Evolutionary conservation across 2,113 vertebrate species (phyloP).

Genomic region (Typhlomys cinereus): DNA sequence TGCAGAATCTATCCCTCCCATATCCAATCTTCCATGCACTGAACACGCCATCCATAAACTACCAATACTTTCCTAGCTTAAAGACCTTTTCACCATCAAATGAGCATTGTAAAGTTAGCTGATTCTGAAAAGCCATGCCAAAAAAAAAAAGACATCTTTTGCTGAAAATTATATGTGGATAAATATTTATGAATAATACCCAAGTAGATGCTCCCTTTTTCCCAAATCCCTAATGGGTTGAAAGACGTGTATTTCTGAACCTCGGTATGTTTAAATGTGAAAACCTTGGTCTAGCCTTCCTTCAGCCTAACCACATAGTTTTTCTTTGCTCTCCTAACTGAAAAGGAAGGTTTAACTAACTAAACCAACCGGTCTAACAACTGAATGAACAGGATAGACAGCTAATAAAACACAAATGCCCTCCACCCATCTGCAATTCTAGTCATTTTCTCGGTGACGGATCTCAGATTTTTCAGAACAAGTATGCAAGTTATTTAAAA

Average conservation of each 20-base stretch:
- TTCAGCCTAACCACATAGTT: constrained; percentile 18
- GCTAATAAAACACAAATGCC: constrained; percentile 52
- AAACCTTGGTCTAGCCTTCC: background rate
- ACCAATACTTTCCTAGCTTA: constrained; percentile 53
- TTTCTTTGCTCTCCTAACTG: constrained; percentile 53
- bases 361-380: constrained; percentile 49
- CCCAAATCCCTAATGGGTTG: background rate
- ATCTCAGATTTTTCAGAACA: constrained; percentile 73
- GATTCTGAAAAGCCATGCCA: constrained; percentile 37
- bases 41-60: constrained; percentile 53
- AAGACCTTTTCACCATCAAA: constrained; percentile 54
- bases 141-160: constrained; percentile 7
- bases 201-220: background rate
- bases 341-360: constrained; percentile 56
- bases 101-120: constrained; percentile 38
- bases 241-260: constrained; percentile 47
- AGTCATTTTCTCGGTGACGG: constrained; percentile 64
- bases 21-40: constrained; percentile 34
- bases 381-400: constrained; percentile 33
- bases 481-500: constrained; percentile 80
- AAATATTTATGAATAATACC: background rate
- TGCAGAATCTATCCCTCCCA: constrained; percentile 1
- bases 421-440: constrained; percentile 61
- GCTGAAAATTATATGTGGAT: constrained; percentile 17
- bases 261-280: constrained; percentile 10